A percentile compares a stretch with the other conserved stretches of the same genome.
Conservation (phyloP, 2,797 vertebrate genomes). For the Tenualosa thibaudeaui region DNA sequence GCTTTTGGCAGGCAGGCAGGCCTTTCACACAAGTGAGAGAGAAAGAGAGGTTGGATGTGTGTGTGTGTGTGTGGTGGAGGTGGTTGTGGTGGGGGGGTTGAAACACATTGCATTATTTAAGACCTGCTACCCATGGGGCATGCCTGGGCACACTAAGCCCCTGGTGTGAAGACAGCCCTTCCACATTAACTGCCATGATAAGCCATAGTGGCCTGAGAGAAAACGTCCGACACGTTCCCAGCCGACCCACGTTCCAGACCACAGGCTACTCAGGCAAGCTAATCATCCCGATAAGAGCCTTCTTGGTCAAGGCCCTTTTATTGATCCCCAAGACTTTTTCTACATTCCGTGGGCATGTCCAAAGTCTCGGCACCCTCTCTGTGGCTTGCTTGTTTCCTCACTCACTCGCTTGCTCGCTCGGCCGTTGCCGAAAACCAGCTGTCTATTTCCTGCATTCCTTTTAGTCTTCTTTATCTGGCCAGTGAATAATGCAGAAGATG, state of each 20-base stretch:
- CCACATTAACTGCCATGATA: conserved; percentile 24
- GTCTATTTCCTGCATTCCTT: not conserved
- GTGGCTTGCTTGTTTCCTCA: not conserved
- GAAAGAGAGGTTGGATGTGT: not conserved
- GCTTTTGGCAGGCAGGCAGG: not conserved
- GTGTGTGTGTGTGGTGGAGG: not conserved
- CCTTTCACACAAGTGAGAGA: not conserved
- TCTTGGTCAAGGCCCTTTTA: not conserved
- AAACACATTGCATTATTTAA: conserved; percentile 16
- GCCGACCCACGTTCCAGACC: conserved; percentile 2
- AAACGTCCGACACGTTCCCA: not conserved
- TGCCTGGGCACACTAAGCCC: conserved; percentile 7
- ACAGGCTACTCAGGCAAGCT: conserved; percentile 21
- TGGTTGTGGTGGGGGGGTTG: not conserved
- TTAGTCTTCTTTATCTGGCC: not conserved
- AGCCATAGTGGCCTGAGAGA: not conserved
- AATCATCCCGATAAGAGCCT: conserved; percentile 10
- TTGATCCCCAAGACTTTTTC: conserved; percentile 9
- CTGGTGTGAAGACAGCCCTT: conserved; percentile 20
- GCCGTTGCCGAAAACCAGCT: not conserved
- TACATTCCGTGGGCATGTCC: not conserved
- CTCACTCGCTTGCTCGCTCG: not conserved
- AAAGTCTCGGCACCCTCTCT: not conserved
- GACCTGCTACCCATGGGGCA: conserved; percentile 15
- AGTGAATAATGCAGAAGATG: conserved; percentile 14